These are phyloP conservation scores for Mus caroli DNA, from an alignment of 2,797 vertebrate species.

Conservation along the genomic window DNA sequence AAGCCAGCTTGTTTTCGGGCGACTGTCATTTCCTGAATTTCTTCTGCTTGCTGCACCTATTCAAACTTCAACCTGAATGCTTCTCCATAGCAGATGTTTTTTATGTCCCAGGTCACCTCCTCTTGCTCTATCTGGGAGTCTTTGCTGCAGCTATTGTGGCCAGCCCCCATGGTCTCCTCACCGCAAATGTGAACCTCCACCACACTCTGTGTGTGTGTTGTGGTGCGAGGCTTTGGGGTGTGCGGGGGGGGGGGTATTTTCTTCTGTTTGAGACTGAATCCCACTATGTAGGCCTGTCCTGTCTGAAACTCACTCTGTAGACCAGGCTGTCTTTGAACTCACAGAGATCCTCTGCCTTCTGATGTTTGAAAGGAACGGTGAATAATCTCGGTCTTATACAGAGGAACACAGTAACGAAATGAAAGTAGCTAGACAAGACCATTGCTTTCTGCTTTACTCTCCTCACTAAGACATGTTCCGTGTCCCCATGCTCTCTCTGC, in stretches of 20 bases:
- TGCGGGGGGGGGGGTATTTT: not conserved
- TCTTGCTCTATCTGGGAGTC: not conserved
- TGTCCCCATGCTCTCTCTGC: not conserved
- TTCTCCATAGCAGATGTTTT: not conserved
- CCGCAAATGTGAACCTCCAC: not conserved
- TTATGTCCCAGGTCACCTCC: not conserved
- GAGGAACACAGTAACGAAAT: not conserved
- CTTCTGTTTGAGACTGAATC: not conserved
- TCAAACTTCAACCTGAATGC: not conserved
- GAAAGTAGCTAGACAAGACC: not conserved
- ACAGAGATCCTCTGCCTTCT: not conserved
- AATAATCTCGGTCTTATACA: not conserved
- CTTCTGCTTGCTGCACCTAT: not conserved
- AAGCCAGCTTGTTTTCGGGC: conserved; percentile 36
- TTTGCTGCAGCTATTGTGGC: not conserved
- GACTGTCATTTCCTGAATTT: conserved; percentile 21
- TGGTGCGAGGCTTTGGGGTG: not conserved
- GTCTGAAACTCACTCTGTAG: not conserved
- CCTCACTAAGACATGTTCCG: not conserved
- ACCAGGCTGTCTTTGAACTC: not conserved
- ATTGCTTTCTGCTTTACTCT: not conserved
- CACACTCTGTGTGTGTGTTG: not conserved
- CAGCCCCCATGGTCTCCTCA: not conserved
- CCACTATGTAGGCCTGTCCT: too few species aligned
- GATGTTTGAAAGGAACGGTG: not conserved